These are phyloP conservation scores for Gymnobelideus leadbeateri DNA, from an alignment of 2,113 vertebrate species.

Conservation along the genomic window DNA sequence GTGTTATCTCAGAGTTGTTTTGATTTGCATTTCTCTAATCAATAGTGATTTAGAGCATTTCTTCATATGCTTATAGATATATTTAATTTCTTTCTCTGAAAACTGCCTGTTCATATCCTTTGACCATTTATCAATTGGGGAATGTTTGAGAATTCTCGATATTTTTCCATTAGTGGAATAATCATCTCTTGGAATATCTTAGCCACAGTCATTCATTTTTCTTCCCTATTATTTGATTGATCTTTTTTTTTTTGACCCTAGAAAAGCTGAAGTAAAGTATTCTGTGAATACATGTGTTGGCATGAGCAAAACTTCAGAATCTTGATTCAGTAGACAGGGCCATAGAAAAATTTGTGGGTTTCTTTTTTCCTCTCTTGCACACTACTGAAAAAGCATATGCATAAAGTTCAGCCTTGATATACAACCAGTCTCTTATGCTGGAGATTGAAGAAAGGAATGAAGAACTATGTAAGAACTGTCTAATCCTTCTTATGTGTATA, in stretches of 20 bases:
- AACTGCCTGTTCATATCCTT: no score
- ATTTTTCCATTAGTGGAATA: neutral
- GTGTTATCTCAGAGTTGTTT: no score
- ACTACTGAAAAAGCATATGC: neutral
- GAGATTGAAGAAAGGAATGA: neutral
- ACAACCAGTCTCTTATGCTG: neutral
- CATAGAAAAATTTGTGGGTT: neutral
- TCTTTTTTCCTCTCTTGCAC: neutral
- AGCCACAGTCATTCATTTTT: neutral
- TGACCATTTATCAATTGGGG: no score
- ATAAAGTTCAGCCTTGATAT: no score
- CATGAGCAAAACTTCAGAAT: neutral
- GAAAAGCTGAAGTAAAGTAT: neutral
- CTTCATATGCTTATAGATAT: no score
- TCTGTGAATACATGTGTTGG: neutral
- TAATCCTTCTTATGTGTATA: conserved; percentile 48
- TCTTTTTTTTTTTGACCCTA: neutral
- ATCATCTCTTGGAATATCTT: neutral
- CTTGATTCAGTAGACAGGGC: neutral
- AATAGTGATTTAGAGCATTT: no score
- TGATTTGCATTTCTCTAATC: no score
- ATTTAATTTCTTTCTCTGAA: no score
- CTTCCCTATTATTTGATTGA: neutral
- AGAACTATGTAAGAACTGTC: neutral
- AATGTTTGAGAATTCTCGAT: conserved; percentile 39